Evolutionary conservation across 2,113 vertebrate genomes (phyloP), one percentile per base, ranked within the genome.

Genomic region (Scytalopus superciliaris): DNA sequence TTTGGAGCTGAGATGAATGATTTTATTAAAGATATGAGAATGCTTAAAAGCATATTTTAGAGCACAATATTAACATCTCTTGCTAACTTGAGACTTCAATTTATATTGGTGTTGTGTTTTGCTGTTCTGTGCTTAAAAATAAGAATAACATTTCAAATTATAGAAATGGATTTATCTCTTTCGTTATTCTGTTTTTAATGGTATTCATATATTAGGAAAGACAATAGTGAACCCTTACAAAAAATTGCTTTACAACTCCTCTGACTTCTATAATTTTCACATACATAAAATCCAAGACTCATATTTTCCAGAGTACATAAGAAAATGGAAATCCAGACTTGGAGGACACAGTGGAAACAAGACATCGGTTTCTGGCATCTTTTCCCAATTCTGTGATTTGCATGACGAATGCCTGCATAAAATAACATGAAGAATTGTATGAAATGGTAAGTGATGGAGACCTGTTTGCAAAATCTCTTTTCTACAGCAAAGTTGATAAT

Each of bases 11-110:
- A 76, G 74, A 73, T 87, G n/a, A 80, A 87, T 85, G 12, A 76
- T 89, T 87, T 91, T 95, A 42, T 93, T 85, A 83, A 91, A 50
- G 66, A 85, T 60, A 47, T 73, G 53, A 68, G 45, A 85, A 57
- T 33, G 55, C 8, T 69, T 73, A 82, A 79, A 31, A 95, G n/a
- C 35, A 56, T 64, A 66, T 68, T 91, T 91, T 73, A 64, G 27
- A 89, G 44, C 53, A 39, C 50, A 72, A 89, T 69, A 25, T 64
- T 84, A 80, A 52, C 60, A 70, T n/a, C 40, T 90, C 30, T 77
- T 77, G 24, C 62, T 92, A 1, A 75, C 35, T 72, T 8, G 10
- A 70, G 33, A 63, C 49, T 77, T 78, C 44, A 60, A 12, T 69
- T 92, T 78, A 56, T 67, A 56, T 37, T 52, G 40, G 17, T 78